These are phyloP conservation scores for Epicampocera succincta DNA, from an alignment of 2,888 invertebrate species.

Conservation along the genomic window DNA sequence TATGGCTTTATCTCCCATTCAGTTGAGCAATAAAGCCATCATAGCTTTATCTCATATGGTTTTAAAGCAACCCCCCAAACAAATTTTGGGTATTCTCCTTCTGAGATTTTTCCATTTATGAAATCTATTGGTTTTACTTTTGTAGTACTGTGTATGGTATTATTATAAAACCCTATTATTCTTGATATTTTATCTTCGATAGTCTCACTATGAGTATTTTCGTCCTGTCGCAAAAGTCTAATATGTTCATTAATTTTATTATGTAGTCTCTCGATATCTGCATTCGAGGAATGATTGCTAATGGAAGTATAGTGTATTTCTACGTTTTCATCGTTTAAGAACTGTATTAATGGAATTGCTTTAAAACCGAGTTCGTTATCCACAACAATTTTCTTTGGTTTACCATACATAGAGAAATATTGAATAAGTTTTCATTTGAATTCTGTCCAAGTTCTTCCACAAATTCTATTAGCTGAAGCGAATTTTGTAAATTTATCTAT, in stretches of 20 bases:
- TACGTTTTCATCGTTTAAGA: slow-evolving; percentile 53
- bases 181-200: slow-evolving; percentile 64
- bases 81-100: slow-evolving; percentile 48
- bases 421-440: neutral
- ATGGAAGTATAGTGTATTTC: slow-evolving; percentile 67
- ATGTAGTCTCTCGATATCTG: slow-evolving; percentile 68
- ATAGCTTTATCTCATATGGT: too few relatives aligned
- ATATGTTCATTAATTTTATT: slow-evolving; percentile 71
- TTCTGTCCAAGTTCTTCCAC: neutral
- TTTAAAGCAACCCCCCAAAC: too few relatives aligned
- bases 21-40: too few relatives aligned
- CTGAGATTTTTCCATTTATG: slow-evolving; percentile 60
- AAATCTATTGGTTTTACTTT: slow-evolving; percentile 68
- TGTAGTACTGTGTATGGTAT: slow-evolving; percentile 58
- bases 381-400: slow-evolving; percentile 37
- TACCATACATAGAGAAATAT: neutral
- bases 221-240: slow-evolving; percentile 66
- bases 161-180: slow-evolving; percentile 66
- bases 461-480: neutral
- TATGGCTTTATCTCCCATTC: too few relatives aligned
- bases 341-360: slow-evolving; percentile 66
- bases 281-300: slow-evolving; percentile 64
- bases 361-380: slow-evolving; percentile 61
- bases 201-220: slow-evolving; percentile 57
- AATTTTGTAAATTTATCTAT: neutral